These are phyloP conservation scores for Cricetomys ansorgei DNA, from an alignment of 2,113 vertebrate genomes.

Conservation along the genomic window DNA sequence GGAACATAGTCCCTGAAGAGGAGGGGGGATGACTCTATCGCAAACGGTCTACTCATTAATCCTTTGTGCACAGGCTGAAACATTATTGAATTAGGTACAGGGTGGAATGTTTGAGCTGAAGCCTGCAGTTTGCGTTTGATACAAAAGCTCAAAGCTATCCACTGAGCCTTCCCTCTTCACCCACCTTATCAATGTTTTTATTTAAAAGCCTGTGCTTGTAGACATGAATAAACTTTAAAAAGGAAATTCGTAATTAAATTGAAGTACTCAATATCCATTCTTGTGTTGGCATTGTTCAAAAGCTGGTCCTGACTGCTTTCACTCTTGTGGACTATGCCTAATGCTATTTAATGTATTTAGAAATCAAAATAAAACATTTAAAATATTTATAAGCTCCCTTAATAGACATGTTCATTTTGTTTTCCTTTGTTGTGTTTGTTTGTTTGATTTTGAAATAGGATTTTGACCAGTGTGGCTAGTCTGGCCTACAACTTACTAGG, in stretches of 20 bases:
- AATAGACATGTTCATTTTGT: neutral
- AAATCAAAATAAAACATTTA: conserved; percentile 16
- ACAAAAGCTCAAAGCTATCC: neutral
- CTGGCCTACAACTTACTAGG: neutral
- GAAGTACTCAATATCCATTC: neutral
- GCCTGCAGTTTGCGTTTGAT: neutral
- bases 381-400: neutral
- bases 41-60: neutral
- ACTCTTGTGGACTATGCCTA: neutral
- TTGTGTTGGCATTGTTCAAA: neutral
- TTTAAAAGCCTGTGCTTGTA: neutral
- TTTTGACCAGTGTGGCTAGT: neutral
- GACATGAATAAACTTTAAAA: neutral
- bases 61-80: neutral
- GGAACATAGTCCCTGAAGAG: too few relatives aligned
- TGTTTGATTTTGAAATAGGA: neutral
- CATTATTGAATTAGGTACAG: neutral
- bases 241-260: conserved; percentile 16
- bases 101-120: neutral
- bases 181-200: neutral
- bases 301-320: neutral
- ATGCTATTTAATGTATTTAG: conserved; percentile 1
- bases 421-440: neutral
- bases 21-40: neutral
- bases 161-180: neutral